A percentile compares a stretch with the other conserved stretches of the same genome.
phyloP scores from a whole-genome alignment of 1,140 invertebrate genomes.

The Papilio aristodemus region DNA sequence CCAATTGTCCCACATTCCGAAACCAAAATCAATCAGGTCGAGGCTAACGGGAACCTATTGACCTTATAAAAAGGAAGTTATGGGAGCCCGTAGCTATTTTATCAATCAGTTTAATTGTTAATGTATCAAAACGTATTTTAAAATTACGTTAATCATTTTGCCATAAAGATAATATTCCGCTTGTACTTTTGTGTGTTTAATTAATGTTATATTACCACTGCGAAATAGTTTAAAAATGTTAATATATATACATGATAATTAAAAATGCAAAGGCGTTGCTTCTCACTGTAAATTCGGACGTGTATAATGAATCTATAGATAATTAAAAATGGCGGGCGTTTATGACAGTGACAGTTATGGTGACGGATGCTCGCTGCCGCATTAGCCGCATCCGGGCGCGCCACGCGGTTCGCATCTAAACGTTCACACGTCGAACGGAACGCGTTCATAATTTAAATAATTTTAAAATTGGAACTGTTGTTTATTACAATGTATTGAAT shows the following conservation, averaged over 20 bases:
- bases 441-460: slow-evolving; percentile 62
- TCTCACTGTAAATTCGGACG: slow-evolving; percentile 4
- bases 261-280: slow-evolving; percentile 1
- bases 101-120: slow-evolving; percentile 17
- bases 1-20: slow-evolving; percentile 50
- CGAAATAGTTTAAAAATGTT: too few species aligned
- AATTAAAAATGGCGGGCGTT: slow-evolving; percentile 46
- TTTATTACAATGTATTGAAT: slow-evolving; percentile 40
- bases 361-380: slow-evolving; percentile 63
- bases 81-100: slow-evolving; percentile 47
- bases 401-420: slow-evolving; percentile 48
- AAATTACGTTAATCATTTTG: neutral
- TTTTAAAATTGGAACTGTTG: slow-evolving; percentile 53
- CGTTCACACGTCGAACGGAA: slow-evolving; percentile 46
- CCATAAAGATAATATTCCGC: too few species aligned
- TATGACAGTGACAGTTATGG: slow-evolving; percentile 48
- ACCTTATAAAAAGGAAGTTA: slow-evolving; percentile 49
- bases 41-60: slow-evolving; percentile 59
- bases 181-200: too few species aligned
- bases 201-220: too few species aligned
- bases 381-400: slow-evolving; percentile 59
- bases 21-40: slow-evolving; percentile 49
- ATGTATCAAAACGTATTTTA: neutral
- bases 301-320: slow-evolving; percentile 42
- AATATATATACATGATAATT: neutral